Evolutionary conservation across 2,113 vertebrate species (phyloP).

Genomic region (Cavia porcellus): DNA sequence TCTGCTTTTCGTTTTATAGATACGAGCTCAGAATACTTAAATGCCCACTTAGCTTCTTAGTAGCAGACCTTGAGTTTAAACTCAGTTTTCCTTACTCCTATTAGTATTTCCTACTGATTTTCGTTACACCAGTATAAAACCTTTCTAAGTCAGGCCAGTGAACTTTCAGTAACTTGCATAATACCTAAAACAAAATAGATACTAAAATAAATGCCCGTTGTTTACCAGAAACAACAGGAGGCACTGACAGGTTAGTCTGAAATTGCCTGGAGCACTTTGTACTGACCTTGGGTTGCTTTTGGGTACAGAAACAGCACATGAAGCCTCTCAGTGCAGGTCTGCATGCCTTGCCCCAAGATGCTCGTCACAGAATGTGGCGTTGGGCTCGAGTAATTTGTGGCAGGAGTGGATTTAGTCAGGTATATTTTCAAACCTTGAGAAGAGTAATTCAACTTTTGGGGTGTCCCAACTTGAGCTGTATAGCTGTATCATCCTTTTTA

Average conservation of each 20-base stretch:
- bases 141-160: neutral
- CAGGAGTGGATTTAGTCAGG: neutral
- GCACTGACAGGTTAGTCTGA: neutral
- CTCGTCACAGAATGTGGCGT: neutral
- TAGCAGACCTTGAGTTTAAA: neutral
- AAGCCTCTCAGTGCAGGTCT: neutral
- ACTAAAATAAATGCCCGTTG: neutral
- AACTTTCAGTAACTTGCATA: neutral
- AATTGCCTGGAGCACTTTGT: neutral
- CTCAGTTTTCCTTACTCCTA: neutral
- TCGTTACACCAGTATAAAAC: neutral
- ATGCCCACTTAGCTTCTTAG: conserved; percentile 11
- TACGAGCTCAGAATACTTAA: neutral
- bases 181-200: neutral
- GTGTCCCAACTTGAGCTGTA: neutral
- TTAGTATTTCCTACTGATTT: neutral
- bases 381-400: neutral
- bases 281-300: neutral
- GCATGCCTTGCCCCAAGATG: neutral
- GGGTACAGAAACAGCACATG: neutral
- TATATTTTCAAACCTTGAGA: neutral
- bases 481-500: neutral
- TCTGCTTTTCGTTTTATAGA: neutral
- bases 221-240: neutral
- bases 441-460: neutral